Conservation (phyloP, 2,888 invertebrate species). For the Odontothrips loti region DNA sequence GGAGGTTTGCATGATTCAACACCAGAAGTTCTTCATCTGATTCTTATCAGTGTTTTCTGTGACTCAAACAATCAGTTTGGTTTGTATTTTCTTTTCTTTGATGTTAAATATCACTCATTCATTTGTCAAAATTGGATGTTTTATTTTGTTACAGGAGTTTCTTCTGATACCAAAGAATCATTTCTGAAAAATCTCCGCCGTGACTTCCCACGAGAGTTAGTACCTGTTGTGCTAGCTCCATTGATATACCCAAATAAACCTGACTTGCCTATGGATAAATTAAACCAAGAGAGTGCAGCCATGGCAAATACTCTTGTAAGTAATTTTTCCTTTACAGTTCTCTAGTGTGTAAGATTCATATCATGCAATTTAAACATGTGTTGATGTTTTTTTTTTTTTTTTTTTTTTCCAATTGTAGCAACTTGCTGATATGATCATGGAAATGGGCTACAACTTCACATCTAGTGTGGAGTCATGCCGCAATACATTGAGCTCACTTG, state of each 20-base stretch:
- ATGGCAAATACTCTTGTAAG: slow-evolving; percentile 51
- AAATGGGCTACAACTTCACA: slow-evolving; percentile 89
- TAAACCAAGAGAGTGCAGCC: slow-evolving; percentile 45
- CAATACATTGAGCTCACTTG: slow-evolving; percentile 74
- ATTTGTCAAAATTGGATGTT: not conserved
- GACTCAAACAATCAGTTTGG: slow-evolving; percentile 48
- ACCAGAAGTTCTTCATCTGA: slow-evolving; percentile 70
- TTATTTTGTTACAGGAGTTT: slow-evolving; percentile 52
- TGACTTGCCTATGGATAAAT: slow-evolving; percentile 49
- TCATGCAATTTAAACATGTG: too few relatives aligned
- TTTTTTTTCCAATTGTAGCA: slow-evolving; percentile 56
- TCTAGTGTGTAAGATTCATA: not conserved
- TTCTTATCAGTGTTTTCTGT: slow-evolving; percentile 45
- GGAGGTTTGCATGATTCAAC: slow-evolving; percentile 86
- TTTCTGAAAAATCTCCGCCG: slow-evolving; percentile 76
- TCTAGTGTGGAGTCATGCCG: slow-evolving; percentile 82
- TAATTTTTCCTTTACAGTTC: slow-evolving; percentile 33
- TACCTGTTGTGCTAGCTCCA: slow-evolving; percentile 85
- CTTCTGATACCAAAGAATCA: slow-evolving; percentile 68
- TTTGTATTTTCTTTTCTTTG: slow-evolving; percentile 32
- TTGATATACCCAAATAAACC: slow-evolving; percentile 68
- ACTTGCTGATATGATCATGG: slow-evolving; percentile 82
- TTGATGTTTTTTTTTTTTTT: slow-evolving; percentile 23
- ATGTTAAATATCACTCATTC: not conserved
- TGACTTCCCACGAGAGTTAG: slow-evolving; percentile 83